Evolutionary conservation across 2,113 vertebrate species (phyloP).

Genomic region (Pristiophorus japonicus): DNA sequence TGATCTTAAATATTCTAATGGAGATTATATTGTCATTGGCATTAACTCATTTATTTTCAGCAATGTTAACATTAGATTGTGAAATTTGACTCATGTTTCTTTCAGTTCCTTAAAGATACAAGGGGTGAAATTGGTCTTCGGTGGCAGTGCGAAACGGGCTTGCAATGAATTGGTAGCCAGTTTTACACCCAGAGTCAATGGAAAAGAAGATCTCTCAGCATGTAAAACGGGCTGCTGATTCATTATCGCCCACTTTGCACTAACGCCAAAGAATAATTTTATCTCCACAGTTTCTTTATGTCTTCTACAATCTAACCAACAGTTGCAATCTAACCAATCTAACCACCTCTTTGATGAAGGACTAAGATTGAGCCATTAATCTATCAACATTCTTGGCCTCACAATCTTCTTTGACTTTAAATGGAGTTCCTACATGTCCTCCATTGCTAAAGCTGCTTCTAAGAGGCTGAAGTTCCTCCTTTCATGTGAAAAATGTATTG

Average conservation of each 20-base stretch:
- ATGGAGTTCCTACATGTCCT: not conserved
- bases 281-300: not conserved
- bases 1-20: not conserved
- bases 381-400: not conserved
- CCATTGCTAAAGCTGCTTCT: not conserved
- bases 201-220: not conserved
- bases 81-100: not conserved
- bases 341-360: not conserved
- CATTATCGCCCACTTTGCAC: not conserved
- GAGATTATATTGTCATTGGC: not conserved
- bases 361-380: not conserved
- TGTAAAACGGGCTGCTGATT: not conserved
- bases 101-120: not conserved
- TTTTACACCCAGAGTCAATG: not conserved
- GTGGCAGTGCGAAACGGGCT: not conserved
- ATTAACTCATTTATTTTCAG: not conserved
- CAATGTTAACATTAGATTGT: not conserved
- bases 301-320: not conserved
- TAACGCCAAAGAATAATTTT: not conserved
- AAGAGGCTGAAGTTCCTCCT: not conserved
- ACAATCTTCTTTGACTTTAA: not conserved
- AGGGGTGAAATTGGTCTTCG: not conserved
- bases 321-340: not conserved
- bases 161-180: not conserved
- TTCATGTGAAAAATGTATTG: not conserved